These are phyloP conservation scores for Channa argus DNA, from an alignment of 2,113 vertebrate species.

Conservation along the genomic window DNA sequence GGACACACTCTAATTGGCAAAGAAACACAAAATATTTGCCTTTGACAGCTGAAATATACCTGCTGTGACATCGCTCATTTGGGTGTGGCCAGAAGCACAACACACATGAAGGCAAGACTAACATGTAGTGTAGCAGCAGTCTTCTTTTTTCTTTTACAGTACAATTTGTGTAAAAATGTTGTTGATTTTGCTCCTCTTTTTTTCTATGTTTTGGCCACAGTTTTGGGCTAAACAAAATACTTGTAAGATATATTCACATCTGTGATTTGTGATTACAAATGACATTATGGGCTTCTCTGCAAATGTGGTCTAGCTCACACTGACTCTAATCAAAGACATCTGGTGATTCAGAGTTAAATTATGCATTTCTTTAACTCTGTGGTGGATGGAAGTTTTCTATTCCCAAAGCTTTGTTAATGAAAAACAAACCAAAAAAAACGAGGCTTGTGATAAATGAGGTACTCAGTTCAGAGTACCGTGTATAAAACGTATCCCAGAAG, in stretches of 20 bases:
- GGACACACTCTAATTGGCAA: constrained; percentile 54
- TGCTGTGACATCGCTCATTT: constrained; percentile 24
- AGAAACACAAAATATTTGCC: constrained; percentile 11
- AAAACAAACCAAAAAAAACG: constrained; percentile 33
- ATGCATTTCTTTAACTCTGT: constrained; percentile 6
- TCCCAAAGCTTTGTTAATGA: constrained; percentile 15
- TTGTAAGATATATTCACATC: constrained; percentile 20
- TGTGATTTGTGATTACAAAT: constrained; percentile 24
- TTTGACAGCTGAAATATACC: constrained; percentile 28
- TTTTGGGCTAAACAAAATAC: neutral
- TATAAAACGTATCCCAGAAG: constrained; percentile 14
- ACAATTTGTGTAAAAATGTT: neutral
- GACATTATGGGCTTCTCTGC: neutral
- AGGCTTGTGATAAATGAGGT: constrained; percentile 23
- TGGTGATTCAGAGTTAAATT: constrained; percentile 7
- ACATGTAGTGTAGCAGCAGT: neutral
- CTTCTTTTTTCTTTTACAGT: neutral
- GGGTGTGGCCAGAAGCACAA: neutral
- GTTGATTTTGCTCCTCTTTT: neutral
- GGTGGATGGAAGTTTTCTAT: constrained; percentile 22
- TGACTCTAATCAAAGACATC: neutral
- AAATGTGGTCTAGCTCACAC: neutral
- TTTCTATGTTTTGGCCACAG: neutral
- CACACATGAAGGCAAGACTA: neutral
- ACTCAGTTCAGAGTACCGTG: constrained; percentile 9